phyloP scores from a whole-genome alignment of 2,888 invertebrate species.

The Psylliodes chrysocephalus region DNA sequence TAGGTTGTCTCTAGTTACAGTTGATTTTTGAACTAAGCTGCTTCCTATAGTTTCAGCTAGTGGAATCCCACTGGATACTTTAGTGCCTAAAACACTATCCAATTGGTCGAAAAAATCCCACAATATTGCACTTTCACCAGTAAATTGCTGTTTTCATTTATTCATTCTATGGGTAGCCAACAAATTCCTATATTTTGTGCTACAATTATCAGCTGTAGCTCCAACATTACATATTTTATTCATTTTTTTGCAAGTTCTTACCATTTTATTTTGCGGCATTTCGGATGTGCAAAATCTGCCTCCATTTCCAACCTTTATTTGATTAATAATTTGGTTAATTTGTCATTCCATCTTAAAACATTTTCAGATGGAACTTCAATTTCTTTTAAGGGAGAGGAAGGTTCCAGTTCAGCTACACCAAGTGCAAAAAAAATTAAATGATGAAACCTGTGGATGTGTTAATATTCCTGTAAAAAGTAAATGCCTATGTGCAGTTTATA shows the following conservation, averaged over 20 bases:
- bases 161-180: slow-evolving; percentile 6
- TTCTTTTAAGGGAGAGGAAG: too few species aligned
- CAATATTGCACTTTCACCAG: not conserved
- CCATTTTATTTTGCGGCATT: not conserved
- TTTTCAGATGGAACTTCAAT: too few species aligned
- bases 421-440: too few species aligned
- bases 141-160: slow-evolving; percentile 2
- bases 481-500: too few species aligned
- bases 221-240: not conserved
- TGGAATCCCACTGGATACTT: slow-evolving; percentile 3
- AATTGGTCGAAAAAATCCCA: slow-evolving; percentile 8
- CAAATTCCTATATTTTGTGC: slow-evolving; percentile 5
- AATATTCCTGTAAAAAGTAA: too few species aligned
- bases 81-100: not conserved
- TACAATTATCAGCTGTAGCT: not conserved
- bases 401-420: too few species aligned
- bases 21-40: not conserved
- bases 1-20: too few species aligned
- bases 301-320: too few species aligned
- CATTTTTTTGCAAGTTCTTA: not conserved
- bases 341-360: too few species aligned
- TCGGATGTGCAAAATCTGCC: too few species aligned
- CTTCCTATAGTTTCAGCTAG: not conserved
- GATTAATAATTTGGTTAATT: too few species aligned
- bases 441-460: too few species aligned